Evolutionary conservation across 1,140 invertebrate species (phyloP), one percentile per base, ranked within the genome.

Genomic region (Aphidius gifuensis): DNA sequence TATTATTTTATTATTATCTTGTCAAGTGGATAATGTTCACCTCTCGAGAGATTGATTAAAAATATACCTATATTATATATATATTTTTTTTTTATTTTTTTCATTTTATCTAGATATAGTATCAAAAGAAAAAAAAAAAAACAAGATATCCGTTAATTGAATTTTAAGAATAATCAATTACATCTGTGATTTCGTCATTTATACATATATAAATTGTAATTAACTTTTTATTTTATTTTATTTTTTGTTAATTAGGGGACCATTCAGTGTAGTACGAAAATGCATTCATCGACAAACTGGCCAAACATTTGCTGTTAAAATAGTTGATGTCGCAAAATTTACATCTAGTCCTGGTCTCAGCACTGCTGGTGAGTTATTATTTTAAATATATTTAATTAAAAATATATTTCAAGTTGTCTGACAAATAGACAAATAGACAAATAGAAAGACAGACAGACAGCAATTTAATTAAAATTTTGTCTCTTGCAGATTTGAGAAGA

Each of bases 271-370:
- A 71, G 94, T 99, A 43, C 86, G 95, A 73, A 87, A 95, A 83
- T 99, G 97, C 83, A 90, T 97, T 69, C 96, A 99, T 82, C 86
- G 94, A 64, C 92, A 96, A 75, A 98, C 94, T 8, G 89, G 88
- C 42, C 93, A 97, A 79, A 94, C 94, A 75, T 99, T 97, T 85
- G 96, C 96, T 64, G 96, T 98, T 62, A 99, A 99, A 87, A 97
- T 98, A 71, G 93, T 99, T 64, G 96, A 99, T 84, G 95, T 99
- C 32, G 93, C 93, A 68, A 95, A 96, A 76, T 98, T 98, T 79
- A 97, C 95, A 62, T 93, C 94, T 45, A 96, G 92, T 78, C 96
- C 96, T 59, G 94, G 94, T 61, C 87, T 98, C 55, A 96, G 92
- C 76, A 96, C 94, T 74, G 93, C 96, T 78, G 95, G 95, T 97